Evolutionary conservation across 2,113 vertebrate species (phyloP).

Genomic region (Piprites chloris): DNA sequence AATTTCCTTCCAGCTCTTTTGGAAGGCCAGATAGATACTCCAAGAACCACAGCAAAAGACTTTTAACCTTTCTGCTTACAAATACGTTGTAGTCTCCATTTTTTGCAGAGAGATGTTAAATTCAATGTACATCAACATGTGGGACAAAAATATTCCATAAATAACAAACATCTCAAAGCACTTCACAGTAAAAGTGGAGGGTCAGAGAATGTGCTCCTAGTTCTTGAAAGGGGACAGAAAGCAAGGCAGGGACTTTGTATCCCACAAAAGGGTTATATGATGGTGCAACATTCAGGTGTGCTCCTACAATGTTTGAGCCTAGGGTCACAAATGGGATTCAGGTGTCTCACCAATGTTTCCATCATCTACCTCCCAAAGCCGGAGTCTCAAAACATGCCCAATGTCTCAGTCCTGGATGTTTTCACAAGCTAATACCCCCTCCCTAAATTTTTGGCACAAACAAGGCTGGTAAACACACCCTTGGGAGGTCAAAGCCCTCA

Average conservation of each 20-base stretch:
- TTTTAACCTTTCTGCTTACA: not conserved
- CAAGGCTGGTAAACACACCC: not conserved
- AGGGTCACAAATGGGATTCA: not conserved
- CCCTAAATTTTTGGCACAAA: not conserved
- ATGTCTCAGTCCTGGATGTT: not conserved
- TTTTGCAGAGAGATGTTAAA: not conserved
- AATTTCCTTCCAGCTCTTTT: not conserved
- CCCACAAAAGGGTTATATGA: not conserved
- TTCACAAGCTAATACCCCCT: not conserved
- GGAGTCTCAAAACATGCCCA: not conserved
- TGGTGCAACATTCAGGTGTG: not conserved
- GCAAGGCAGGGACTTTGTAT: not conserved
- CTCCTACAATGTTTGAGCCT: not conserved
- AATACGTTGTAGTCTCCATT: not conserved
- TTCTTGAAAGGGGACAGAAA: not conserved
- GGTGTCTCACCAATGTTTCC: not conserved
- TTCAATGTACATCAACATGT: rapidly evolving
- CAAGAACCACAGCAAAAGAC: not conserved
- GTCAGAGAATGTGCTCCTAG: not conserved
- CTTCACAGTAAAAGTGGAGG: not conserved
- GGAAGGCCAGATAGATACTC: not conserved
- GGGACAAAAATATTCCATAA: not conserved
- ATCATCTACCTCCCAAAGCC: not conserved
- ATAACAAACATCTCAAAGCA: not conserved
- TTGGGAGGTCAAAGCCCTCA: not conserved